Evolutionary conservation across 2,797 vertebrate species (phyloP), one percentile per base, ranked within the genome.

Genomic region (Harpagifer antarcticus): DNA sequence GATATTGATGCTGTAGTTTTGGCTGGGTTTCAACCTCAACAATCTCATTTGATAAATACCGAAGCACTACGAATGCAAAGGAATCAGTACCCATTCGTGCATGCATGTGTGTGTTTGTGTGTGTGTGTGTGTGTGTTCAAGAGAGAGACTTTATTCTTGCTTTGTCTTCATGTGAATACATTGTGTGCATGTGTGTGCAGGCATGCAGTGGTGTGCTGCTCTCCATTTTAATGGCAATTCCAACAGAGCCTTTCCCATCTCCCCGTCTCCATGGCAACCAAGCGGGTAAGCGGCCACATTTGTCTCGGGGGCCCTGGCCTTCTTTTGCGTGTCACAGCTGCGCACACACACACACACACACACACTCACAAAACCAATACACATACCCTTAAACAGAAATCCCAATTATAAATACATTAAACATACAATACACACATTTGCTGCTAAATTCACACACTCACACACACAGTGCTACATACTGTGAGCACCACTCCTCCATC

Each of bases 251-350:
- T 89, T 88, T 89, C 89, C 86, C 86, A 78, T 91, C 92, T 90
- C 74, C 73, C 82, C 77, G 91, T 95, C 86, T 60, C 90, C 91
- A 95, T 95, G 88, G 94, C 84, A 94, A 95, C 93, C 63, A 60
- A 89, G 87, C 74, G 91, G 83, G 88, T 82, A 81, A 91, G 86
- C 89, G 75, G 89, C 88, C 92, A 93, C 75, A 53, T 91, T 90
- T 88, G 89, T 94, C 95, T 94, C 91, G 78, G 81, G 92, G 91
- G 94, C 92, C 92, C 87, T 92, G 91, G 94, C 94, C 94, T 93
- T 94, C 92, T 95, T 93, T 90, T 85, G 81, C 88, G 60, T 87
- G 84, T 84, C 90, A 90, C 91, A 92, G 87, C 88, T 90, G 89
- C 69, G 7, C 78, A 64, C 78, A 62, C 76, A 67, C 49, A 42